Percentiles rank a stretch among this genome's conserved stretches.
These are phyloP conservation scores for Dascyllus trimaculatus DNA, from an alignment of 2,113 vertebrate genomes.

Conservation along the genomic window DNA sequence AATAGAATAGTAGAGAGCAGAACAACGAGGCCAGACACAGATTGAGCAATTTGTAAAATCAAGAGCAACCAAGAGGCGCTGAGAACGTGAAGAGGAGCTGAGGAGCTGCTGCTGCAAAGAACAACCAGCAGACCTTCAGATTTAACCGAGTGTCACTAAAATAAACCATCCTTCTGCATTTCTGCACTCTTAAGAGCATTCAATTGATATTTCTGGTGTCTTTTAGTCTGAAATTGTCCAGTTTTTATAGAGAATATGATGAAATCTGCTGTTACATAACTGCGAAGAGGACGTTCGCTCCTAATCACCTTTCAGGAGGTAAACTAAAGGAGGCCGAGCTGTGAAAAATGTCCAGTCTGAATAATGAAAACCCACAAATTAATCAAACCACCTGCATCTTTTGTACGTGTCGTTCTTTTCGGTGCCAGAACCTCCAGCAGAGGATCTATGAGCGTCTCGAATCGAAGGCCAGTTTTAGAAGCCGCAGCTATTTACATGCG, in stretches of 20 bases:
- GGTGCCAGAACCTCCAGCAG: constrained; percentile 22
- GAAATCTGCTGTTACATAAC: constrained; percentile 52
- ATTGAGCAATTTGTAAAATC: no score
- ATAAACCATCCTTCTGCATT: no score
- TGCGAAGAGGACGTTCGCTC: constrained; percentile 54
- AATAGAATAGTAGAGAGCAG: no score
- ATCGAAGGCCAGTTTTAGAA: constrained; percentile 43
- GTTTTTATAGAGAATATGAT: constrained; percentile 7
- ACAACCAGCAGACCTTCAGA: no score
- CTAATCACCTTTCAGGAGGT: constrained; percentile 53
- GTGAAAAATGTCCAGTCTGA: constrained; percentile 44
- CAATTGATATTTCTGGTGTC: no score
- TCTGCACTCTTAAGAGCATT: no score
- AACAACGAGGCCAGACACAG: no score
- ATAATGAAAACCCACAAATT: constrained; percentile 55
- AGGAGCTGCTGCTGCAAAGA: no score
- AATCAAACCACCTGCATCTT: constrained; percentile 39
- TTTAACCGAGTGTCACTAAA: no score
- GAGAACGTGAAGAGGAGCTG: no score
- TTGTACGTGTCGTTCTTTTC: constrained; percentile 44
- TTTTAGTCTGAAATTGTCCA: no score
- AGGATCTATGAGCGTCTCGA: constrained; percentile 16
- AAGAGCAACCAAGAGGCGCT: no score
- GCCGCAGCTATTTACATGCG: constrained; percentile 47
- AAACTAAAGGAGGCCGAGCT: constrained; percentile 31